Evolutionary conservation across 2,113 vertebrate genomes (phyloP), one percentile per base, ranked within the genome.

Genomic region (Gambusia holbrooki): DNA sequence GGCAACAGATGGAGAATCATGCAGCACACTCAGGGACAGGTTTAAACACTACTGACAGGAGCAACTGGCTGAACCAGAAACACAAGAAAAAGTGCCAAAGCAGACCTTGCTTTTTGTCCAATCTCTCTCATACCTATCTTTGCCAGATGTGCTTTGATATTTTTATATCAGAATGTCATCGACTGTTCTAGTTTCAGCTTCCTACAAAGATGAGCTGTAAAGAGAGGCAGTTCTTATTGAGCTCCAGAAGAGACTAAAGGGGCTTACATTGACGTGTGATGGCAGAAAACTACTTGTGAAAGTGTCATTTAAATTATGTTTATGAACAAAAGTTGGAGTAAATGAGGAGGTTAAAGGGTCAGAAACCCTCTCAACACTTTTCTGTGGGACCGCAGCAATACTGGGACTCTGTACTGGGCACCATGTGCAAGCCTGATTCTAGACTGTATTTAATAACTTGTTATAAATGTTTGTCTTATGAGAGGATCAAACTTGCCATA

Each of bases 401-500:
- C 72, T 0, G 78, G 71, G 61, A 71, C 71, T 77, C 65, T 80
- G 40, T 79, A 75, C 32, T 54, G 72, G 73, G 74, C 17, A 30
- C 22, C 10, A 13, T 30, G 74, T 27, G 22, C 12, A 60, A 71
- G 79, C 84, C 78, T 90, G 83, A 90, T 76, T 87, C 66, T 80
- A 77, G 82, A 81, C 70, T 82, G 72, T 88, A 64, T 78, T 82
- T 77, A 45, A 1, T 69, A 76, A 81, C 1, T 80, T 62, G 32
- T 90, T 85, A 84, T 81, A 83, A 90, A 83, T 65, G 45, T 48
- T 48, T 17, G 45, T 84, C n/a, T 79, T 82, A 86, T 82, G 22
- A 93, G 91, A 91, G 92, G 90, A 94, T 92, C 93, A 93, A 90
- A 64, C n/a, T 78, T 88, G 73, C 76, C 70, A 83, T 86, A 77